Evolutionary conservation across 2,888 invertebrate genomes (phyloP).

Genomic region (Malachius bipustulatus): DNA sequence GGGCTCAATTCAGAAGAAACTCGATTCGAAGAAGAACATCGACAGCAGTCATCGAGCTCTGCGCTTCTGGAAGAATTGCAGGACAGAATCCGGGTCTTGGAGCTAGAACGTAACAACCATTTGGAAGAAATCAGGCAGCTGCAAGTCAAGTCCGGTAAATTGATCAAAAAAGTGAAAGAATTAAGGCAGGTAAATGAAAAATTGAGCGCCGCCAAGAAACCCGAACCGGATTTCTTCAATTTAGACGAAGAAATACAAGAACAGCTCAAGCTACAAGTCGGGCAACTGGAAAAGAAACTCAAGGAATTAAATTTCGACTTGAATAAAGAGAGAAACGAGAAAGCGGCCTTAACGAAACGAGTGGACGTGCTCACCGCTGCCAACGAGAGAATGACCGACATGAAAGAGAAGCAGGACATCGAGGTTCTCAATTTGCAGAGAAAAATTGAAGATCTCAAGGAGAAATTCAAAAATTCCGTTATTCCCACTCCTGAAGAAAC

Average conservation of each 20-base stretch:
- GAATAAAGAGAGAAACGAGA: conserved; percentile 53
- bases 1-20: conserved; percentile 47
- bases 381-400: conserved; percentile 65
- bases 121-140: conserved; percentile 50
- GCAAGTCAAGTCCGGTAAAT: conserved; percentile 62
- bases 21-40: conserved; percentile 39
- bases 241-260: conserved; percentile 66
- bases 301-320: conserved; percentile 46
- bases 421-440: conserved; percentile 62
- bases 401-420: conserved; percentile 70
- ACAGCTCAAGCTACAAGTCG: conserved; percentile 60
- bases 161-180: conserved; percentile 74
- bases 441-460: conserved; percentile 55
- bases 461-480: conserved; percentile 51
- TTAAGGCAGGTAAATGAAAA: conserved; percentile 58
- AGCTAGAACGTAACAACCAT: conserved; percentile 45
- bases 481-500: conserved; percentile 17
- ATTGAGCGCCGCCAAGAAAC: conserved; percentile 38
- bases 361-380: conserved; percentile 62
- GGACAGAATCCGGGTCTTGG: conserved; percentile 46
- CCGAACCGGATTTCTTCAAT: conserved; percentile 33
- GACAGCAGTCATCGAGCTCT: conserved; percentile 24
- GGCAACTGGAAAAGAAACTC: conserved; percentile 51
- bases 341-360: conserved; percentile 53
- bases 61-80: conserved; percentile 41